Base-by-base conservation (phyloP, 2,113 vertebrate species). In the Potamarius usumacintae region DNA sequence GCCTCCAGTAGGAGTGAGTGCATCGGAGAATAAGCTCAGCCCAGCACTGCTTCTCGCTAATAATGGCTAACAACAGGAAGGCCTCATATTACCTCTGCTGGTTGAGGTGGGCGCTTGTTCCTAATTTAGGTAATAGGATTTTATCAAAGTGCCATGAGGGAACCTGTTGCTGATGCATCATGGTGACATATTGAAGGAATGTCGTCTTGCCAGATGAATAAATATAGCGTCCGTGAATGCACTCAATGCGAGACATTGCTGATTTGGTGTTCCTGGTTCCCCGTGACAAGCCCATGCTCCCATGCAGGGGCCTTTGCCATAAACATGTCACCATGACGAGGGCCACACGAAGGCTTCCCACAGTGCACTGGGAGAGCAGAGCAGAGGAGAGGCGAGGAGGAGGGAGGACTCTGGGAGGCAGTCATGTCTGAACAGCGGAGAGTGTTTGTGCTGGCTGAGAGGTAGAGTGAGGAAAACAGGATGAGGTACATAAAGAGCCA, bases 241-340 rank as follows among this genome's bases (percentile, higher is more conserved):
- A 60, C 11, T 85, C 30, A 7, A 34, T 79, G 72, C 22, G 27
- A 58, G 55, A 20, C 27, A 22, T 20, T 9, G 57, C 58, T 53
- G 15, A n/a, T 55, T 55, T 25, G 62, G 42, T 18, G 14, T 12
- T 50, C 17, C 71, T 62, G 67, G 42, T 50, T 62, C n/a, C 50
- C 17, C 3, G 25, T 25, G n/a, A 52, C 42, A 92, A 86, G 91
- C 87, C 89, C 90, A 90, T 92, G 20, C 95, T 95, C 94, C 95
- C 95, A 92, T 95, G 95, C 14, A 96, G 96, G 95, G 91, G 94
- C 94, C 90, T 89, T 79, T 95, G 92, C 96, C 96, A 93, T 99
- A 98, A 99, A 99, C 97, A 96, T 97, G 98, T 98, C 97, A 97
- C 96, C 97, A 97, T 97, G 96, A 96, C 94, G 95, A 95, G 97